phyloP scores from a whole-genome alignment of 2,888 invertebrate species.

The Chrysomela aeneicollis region DNA sequence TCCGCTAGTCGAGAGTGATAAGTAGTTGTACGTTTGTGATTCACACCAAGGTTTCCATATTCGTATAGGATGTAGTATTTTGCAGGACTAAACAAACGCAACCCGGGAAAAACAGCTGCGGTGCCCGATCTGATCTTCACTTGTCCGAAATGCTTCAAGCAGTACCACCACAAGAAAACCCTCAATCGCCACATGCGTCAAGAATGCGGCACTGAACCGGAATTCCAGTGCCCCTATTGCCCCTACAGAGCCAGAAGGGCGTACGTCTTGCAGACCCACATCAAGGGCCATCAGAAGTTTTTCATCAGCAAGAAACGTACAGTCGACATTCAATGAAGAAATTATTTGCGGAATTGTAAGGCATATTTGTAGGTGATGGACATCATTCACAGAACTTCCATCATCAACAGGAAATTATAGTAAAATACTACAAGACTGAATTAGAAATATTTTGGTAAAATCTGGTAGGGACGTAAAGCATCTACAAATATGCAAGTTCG shows the following conservation, averaged over 20 bases:
- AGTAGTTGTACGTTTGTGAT: background rate
- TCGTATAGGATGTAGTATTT: background rate
- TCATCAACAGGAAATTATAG: too few species aligned
- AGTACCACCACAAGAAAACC: conserved; percentile 65
- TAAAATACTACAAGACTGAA: too few species aligned
- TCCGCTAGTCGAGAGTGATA: background rate
- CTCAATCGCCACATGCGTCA: conserved; percentile 56
- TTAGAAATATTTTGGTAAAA: too few species aligned
- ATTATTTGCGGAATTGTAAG: too few species aligned
- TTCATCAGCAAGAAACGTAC: conserved; percentile 22
- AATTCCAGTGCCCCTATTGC: conserved; percentile 68
- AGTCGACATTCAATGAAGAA: background rate
- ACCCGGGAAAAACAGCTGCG: background rate
- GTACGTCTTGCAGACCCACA: conserved; percentile 61
- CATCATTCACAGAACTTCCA: too few species aligned
- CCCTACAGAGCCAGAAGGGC: conserved; percentile 71
- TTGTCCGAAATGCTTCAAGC: background rate
- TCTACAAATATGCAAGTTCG: too few species aligned
- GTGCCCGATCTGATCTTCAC: background rate
- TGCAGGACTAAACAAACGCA: background rate
- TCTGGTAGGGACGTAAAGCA: too few species aligned
- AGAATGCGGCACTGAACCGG: conserved; percentile 21
- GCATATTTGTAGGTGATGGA: too few species aligned
- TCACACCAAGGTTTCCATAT: background rate
- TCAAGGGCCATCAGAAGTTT: conserved; percentile 51